Percentiles rank a stretch among this genome's conserved stretches.
These are phyloP conservation scores for Phyllopteryx taeniolatus DNA, from an alignment of 2,113 vertebrate genomes.

Conservation along the genomic window DNA sequence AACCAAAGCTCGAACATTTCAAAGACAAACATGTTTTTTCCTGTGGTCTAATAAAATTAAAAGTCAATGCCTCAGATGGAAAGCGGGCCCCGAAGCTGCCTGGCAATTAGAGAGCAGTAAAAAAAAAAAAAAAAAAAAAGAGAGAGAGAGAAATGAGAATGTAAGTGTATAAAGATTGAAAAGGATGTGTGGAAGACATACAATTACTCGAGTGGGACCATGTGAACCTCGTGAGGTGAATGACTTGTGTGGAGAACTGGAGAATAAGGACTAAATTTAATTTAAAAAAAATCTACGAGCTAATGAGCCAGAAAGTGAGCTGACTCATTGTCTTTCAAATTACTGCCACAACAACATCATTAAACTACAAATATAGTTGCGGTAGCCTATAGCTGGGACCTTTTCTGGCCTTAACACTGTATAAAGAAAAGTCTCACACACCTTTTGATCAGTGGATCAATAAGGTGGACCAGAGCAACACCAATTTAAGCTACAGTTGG, in stretches of 20 bases:
- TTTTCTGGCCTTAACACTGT: neutral
- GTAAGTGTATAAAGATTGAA: slow-evolving; percentile 29
- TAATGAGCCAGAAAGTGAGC: slow-evolving; percentile 4
- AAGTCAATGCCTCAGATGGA: slow-evolving; percentile 69
- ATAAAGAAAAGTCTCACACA: neutral
- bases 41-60: slow-evolving; percentile 82
- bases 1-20: slow-evolving; percentile 75
- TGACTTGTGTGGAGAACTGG: slow-evolving; percentile 40
- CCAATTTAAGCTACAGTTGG: no score
- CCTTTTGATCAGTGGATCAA: neutral
- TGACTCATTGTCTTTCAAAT: neutral
- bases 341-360: neutral
- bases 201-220: slow-evolving; percentile 85
- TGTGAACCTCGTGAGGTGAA: slow-evolving; percentile 74
- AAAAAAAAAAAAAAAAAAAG: slow-evolving; percentile 33
- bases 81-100: slow-evolving; percentile 64
- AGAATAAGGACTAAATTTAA: slow-evolving; percentile 8
- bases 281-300: neutral
- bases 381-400: neutral
- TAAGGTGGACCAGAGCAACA: no score
- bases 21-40: slow-evolving; percentile 84
- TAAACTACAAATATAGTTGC: neutral
- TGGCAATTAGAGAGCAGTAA: slow-evolving; percentile 79
- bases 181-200: slow-evolving; percentile 28
- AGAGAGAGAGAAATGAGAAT: slow-evolving; percentile 55